Evolutionary conservation across 2,797 vertebrate genomes (phyloP), one percentile per base, ranked within the genome.

Genomic region (Microctenopoma stevenorrisi): DNA sequence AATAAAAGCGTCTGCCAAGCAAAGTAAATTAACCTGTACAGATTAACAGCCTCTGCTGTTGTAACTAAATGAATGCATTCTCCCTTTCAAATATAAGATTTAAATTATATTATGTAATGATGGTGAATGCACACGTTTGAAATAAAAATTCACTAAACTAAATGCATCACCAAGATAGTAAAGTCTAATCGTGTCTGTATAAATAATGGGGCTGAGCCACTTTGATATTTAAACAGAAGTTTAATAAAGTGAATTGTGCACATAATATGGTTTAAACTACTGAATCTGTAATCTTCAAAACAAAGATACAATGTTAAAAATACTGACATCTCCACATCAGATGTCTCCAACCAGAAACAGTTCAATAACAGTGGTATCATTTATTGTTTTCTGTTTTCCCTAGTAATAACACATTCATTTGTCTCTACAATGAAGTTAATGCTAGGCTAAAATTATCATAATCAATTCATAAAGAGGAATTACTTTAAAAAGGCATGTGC

Each of bases 191-290:
- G 0, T 53, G 3, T 64, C 30, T 44, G 33, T 61, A 44, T 22
- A 69, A 82, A 84, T 25, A 0, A 87, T 43, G 6, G 3, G 64
- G 55, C 67, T 7, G 30, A 77, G 22, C 0, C 70, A 30, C 50
- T 71, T 79, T 79, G 3, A 61, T 70, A 70, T 74, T 71, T 61
- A 49, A 79, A 74, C 64, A 78, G 67, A 37, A 66, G 53, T 92
- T 92, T 92, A 92, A 91, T 92, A 86, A 89, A 89, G 81, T 76
- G 72, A 82, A 81, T 11, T 50, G 76, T 87, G 82, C 75, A 85
- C 69, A 84, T 40, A 74, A 83, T n/a, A 82, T 13, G 51, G 18
- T 71, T 55, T 70, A 70, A 38, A 59, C 16, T 75, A 52, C 62
- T 69, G 25, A 72, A 58, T 68, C 50, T 1, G 38, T 61, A 16